Evolutionary conservation across 2,797 vertebrate species (phyloP).

Genomic region (Chelonia mydas): DNA sequence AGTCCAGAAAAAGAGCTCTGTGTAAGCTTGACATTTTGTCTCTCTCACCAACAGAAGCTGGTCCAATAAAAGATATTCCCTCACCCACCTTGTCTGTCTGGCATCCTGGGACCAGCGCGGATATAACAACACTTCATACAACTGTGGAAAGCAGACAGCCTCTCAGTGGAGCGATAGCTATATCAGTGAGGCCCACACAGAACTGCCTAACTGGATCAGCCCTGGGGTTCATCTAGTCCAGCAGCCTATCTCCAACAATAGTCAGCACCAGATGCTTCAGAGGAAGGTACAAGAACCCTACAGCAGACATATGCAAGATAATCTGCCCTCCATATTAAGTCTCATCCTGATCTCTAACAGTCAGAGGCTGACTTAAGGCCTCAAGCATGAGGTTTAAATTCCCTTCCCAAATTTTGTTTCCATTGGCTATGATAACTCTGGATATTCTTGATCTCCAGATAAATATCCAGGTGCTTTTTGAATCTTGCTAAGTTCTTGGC

Average conservation of each 20-base stretch:
- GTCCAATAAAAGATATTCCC: not conserved
- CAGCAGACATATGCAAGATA: not conserved
- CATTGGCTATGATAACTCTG: not conserved
- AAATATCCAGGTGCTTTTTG: not conserved
- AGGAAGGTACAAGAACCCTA: not conserved
- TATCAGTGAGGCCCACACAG: accelerated
- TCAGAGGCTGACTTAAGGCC: not conserved
- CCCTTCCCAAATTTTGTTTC: accelerated
- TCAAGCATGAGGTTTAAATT: not conserved
- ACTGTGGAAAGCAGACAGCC: not conserved
- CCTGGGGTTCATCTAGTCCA: not conserved
- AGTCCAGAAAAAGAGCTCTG: not conserved
- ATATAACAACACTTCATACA: not conserved
- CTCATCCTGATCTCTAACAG: accelerated
- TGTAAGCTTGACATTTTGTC: not conserved
- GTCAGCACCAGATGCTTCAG: not conserved
- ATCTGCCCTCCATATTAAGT: not conserved
- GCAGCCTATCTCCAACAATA: not conserved
- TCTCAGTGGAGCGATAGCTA: not conserved
- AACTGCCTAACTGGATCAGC: not conserved
- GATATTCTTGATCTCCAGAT: not conserved
- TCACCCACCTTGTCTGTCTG: not conserved
- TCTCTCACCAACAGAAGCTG: not conserved
- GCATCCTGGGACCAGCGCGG: not conserved
- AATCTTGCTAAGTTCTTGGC: accelerated